These are phyloP conservation scores for Drosophila aldrichi DNA, from an alignment of 2,888 invertebrate species.

Conservation along the genomic window DNA sequence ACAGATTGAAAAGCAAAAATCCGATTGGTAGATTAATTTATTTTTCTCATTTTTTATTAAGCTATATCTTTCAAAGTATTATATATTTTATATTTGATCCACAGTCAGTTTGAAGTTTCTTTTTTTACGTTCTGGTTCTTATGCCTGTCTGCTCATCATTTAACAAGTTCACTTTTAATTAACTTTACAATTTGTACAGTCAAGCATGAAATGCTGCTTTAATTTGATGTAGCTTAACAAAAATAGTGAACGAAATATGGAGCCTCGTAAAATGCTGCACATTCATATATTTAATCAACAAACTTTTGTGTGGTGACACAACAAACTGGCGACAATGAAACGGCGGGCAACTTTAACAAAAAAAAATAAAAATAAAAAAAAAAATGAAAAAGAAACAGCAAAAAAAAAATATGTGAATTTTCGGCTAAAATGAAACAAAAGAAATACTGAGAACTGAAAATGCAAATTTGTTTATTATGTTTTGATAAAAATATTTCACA, in stretches of 20 bases:
- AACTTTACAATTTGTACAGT: constrained; percentile 13
- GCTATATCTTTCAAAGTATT: too few species aligned
- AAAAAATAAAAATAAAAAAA: background rate
- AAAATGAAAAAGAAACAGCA: background rate
- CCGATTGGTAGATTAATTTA: background rate
- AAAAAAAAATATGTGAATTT: constrained; percentile 17
- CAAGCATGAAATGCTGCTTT: constrained; percentile 44
- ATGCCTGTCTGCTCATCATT: background rate
- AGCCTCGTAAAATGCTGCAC: constrained; percentile 21
- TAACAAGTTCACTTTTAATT: constrained; percentile 14
- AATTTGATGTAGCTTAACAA: constrained; percentile 39
- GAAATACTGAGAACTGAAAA: constrained; percentile 39
- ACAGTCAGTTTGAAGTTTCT: too few species aligned
- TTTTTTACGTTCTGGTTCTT: background rate
- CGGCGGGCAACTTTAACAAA: constrained; percentile 19
- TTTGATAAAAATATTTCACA: constrained; percentile 62
- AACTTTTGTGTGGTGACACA: constrained; percentile 43
- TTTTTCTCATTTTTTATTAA: background rate
- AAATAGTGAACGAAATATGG: constrained; percentile 29
- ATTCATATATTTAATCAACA: constrained; percentile 66
- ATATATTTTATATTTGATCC: too few species aligned
- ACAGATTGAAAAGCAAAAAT: background rate
- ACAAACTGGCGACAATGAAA: constrained; percentile 38
- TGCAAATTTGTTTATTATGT: constrained; percentile 79
- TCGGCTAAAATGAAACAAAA: constrained; percentile 7